Evolutionary conservation across 2,113 vertebrate species (phyloP).

Genomic region (Caretta caretta): DNA sequence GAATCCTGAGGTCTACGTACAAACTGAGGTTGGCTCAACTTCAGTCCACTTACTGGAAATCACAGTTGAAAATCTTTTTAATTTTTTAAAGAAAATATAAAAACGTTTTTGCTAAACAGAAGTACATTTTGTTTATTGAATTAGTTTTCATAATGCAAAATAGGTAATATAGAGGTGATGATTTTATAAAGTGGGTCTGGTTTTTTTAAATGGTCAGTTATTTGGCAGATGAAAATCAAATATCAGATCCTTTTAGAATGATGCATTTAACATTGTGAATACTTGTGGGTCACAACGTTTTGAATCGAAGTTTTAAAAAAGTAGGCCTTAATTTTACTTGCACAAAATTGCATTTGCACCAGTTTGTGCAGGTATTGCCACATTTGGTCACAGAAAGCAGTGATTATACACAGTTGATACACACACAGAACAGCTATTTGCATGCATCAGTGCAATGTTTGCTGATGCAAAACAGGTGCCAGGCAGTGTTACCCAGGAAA

Average conservation of each 20-base stretch:
- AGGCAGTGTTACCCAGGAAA: fast-evolving
- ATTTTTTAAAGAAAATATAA: neutral
- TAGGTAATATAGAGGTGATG: neutral
- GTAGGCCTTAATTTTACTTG: neutral
- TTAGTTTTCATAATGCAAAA: neutral
- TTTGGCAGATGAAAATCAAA: neutral
- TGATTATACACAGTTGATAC: neutral
- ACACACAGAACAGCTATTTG: neutral
- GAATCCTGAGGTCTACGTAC: constrained; percentile 79
- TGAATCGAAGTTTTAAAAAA: neutral
- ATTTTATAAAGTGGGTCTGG: neutral
- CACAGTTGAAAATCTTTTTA: constrained; percentile 10
- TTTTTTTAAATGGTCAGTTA: neutral
- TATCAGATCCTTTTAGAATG: neutral
- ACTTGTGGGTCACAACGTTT: neutral
- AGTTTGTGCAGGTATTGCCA: neutral
- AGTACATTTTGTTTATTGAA: neutral
- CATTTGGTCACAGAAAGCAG: neutral
- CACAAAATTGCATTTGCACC: neutral
- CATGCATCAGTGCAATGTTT: neutral
- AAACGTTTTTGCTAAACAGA: neutral
- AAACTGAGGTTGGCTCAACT: constrained; percentile 87
- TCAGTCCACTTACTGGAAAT: constrained; percentile 26
- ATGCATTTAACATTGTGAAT: neutral
- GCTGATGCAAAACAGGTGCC: neutral